phyloP scores from a whole-genome alignment of 2,113 vertebrate genomes.

The western clawed frog (Xenopus tropicalis) region UCB_Xtro_10.0 CM004452.2:47675501-47676000 shows the following conservation, averaged over 20 bases:
- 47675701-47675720: neutral
- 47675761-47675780: slow-evolving; percentile 4
- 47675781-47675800: slow-evolving; percentile 30
- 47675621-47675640: too few species aligned
- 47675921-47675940: slow-evolving; percentile 37
- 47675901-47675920: slow-evolving; percentile 32
- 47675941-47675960: neutral
- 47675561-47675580: too few species aligned
- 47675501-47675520: too few species aligned
- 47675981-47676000: neutral
- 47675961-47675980: neutral
- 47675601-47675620: too few species aligned
- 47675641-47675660: too few species aligned
- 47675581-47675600: too few species aligned
- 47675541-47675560: too few species aligned
- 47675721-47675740: slow-evolving; percentile 1
- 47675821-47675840: slow-evolving; percentile 4
- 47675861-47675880: slow-evolving; percentile 40
- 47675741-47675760: slow-evolving; percentile 7
- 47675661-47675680: too few species aligned
- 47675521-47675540: too few species aligned
- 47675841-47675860: slow-evolving; percentile 35
- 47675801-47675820: neutral
- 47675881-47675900: slow-evolving; percentile 13
- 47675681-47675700: too few species aligned